These are phyloP conservation scores for Gallinago jamesoni DNA, from an alignment of 2,113 vertebrate genomes.

Conservation along the genomic window DNA sequence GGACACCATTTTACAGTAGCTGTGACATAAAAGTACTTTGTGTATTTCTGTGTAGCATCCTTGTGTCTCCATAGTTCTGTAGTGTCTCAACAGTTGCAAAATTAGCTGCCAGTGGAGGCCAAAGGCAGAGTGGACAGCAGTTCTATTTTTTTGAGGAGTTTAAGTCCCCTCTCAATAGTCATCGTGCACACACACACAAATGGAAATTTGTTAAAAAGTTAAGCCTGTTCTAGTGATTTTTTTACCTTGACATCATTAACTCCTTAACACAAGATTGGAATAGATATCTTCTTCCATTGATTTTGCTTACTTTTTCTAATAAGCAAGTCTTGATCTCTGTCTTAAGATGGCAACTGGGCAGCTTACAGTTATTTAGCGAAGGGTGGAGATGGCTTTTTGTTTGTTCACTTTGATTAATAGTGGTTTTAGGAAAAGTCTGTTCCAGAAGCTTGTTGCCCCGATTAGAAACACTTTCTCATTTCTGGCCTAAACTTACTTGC, in stretches of 20 bases:
- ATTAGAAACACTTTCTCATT: not conserved
- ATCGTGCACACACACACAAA: not conserved
- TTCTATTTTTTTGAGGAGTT: not conserved
- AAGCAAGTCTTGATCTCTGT: not conserved
- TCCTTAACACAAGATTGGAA: not conserved
- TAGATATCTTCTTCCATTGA: not conserved
- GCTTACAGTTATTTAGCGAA: not conserved
- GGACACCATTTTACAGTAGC: not conserved
- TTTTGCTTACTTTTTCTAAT: not conserved
- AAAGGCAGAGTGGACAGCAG: not conserved
- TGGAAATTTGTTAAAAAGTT: not conserved
- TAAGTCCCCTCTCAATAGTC: not conserved
- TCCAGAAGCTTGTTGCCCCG: not conserved
- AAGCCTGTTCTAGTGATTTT: not conserved
- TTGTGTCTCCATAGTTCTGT: not conserved
- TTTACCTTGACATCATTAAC: not conserved
- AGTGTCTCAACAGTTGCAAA: not conserved
- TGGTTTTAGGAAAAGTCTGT: not conserved
- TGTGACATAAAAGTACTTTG: not conserved
- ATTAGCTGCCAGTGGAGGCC: not conserved
- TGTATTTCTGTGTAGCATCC: not conserved
- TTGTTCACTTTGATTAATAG: not conserved
- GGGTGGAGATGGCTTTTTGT: not conserved
- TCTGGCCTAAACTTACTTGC: not conserved
- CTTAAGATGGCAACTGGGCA: not conserved